These are phyloP conservation scores for Drosophila leontia DNA, from an alignment of 1,140 invertebrate genomes.

Conservation along the genomic window DNA sequence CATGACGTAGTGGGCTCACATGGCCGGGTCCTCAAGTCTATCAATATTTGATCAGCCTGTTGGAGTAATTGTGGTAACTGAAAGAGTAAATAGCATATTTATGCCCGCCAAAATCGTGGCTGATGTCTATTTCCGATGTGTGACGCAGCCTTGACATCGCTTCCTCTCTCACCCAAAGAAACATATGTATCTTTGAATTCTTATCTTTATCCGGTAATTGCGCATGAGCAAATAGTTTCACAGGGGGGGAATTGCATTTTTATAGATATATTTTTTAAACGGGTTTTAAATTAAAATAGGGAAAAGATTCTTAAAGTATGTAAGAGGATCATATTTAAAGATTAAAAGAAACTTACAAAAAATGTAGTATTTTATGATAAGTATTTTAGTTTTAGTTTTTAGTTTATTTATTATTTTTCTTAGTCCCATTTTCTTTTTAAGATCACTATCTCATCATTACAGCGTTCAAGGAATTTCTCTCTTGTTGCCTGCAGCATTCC, in stretches of 20 bases:
- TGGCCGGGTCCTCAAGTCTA: constrained; percentile 24
- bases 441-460: background rate
- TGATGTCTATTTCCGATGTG: constrained; percentile 59
- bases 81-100: constrained; percentile 57
- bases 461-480: background rate
- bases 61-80: constrained; percentile 74
- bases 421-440: background rate
- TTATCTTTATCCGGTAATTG: constrained; percentile 20
- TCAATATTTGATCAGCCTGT: constrained; percentile 75
- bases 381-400: too few species aligned
- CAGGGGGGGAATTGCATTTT: background rate
- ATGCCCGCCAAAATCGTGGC: constrained; percentile 53
- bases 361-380: background rate
- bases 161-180: constrained; percentile 1
- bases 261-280: background rate
- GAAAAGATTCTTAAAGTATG: background rate
- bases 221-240: constrained; percentile 7
- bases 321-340: too few species aligned
- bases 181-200: background rate
- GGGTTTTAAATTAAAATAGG: background rate
- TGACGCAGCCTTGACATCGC: constrained; percentile 47
- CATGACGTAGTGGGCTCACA: constrained; percentile 53
- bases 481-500: background rate
- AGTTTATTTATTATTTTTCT: background rate
- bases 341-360: background rate